Evolutionary conservation across 2,797 vertebrate genomes (phyloP), one percentile per base, ranked within the genome.

Genomic region (Huso huso): DNA sequence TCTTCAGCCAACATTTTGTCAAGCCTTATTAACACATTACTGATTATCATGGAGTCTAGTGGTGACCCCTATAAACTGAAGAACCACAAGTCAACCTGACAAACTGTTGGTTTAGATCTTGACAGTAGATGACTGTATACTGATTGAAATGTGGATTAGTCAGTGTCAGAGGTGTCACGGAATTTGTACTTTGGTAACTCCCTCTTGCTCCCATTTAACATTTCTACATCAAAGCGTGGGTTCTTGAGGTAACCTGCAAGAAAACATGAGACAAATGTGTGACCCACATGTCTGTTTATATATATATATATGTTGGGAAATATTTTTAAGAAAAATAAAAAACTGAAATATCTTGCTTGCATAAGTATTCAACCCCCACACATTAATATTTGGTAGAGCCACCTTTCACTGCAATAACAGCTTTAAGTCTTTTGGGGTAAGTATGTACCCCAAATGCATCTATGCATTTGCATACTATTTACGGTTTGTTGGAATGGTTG

Each of bases 81-180:
- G 15, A 55, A 12, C 49, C 60, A 51, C 51, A 48, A 13, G 49
- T 18, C 18, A 8, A 23, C 4, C 52, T 55, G 48, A 53, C 23
- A 11, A 18, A 13, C 15, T 49, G 49, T 48, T 49, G 57, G 15
- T 4, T 49, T 49, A 68, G 65, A 64, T 66, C 61, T 66, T 67
- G 62, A 67, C 64, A 74, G 6, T 15, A 23, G 15, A 23, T n/a
- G 6, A 69, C 53, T 69, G 23, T 62, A 37, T 15, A 62, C 63
- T 68, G 71, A 71, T 49, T 68, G 49, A 66, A 75, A 62, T 52
- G 18, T 68, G 59, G 62, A 69, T 50, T 70, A 68, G 4, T 48
- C 52, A 67, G 68, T 73, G 12, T 12, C 68, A 71, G 67, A 73
- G 18, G 23, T 70, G 67, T 65, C 61, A 63, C 52, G 49, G 61